These are phyloP conservation scores for Megathymus violae DNA, from an alignment of 1,140 invertebrate genomes.

Conservation along the genomic window DNA sequence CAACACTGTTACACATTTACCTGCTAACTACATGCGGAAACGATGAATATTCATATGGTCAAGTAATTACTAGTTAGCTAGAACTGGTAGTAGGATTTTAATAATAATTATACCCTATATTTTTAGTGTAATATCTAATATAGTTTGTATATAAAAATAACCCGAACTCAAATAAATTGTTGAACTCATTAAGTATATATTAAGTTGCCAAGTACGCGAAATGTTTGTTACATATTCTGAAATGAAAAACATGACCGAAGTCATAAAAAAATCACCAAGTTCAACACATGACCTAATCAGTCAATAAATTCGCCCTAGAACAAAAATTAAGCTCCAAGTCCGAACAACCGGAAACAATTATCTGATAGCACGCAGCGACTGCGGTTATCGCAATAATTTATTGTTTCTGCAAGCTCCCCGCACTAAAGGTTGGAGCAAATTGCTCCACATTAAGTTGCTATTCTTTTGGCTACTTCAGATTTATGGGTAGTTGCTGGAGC, in stretches of 20 bases:
- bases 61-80: too few relatives aligned
- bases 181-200: too few relatives aligned
- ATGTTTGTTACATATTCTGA: too few relatives aligned
- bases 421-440: slow-evolving; percentile 34
- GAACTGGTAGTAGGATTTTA: too few relatives aligned
- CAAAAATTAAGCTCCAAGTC: slow-evolving; percentile 5
- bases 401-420: slow-evolving; percentile 36
- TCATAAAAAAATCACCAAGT: slow-evolving; percentile 1
- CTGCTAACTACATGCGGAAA: too few relatives aligned
- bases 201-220: too few relatives aligned
- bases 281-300: neutral
- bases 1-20: too few relatives aligned
- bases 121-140: too few relatives aligned
- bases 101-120: too few relatives aligned
- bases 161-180: too few relatives aligned
- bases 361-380: slow-evolving; percentile 52
- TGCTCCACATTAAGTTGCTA: slow-evolving; percentile 47
- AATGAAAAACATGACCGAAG: neutral
- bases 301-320: slow-evolving; percentile 7
- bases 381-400: slow-evolving; percentile 60
- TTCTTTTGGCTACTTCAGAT: slow-evolving; percentile 46
- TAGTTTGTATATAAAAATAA: too few relatives aligned
- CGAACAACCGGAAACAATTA: slow-evolving; percentile 60
- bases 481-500: slow-evolving; percentile 24
- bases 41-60: too few relatives aligned